Evolutionary conservation across 1,140 invertebrate genomes (phyloP), one percentile per base, ranked within the genome.

Genomic region (Venustaconcha ellipsiformis): DNA sequence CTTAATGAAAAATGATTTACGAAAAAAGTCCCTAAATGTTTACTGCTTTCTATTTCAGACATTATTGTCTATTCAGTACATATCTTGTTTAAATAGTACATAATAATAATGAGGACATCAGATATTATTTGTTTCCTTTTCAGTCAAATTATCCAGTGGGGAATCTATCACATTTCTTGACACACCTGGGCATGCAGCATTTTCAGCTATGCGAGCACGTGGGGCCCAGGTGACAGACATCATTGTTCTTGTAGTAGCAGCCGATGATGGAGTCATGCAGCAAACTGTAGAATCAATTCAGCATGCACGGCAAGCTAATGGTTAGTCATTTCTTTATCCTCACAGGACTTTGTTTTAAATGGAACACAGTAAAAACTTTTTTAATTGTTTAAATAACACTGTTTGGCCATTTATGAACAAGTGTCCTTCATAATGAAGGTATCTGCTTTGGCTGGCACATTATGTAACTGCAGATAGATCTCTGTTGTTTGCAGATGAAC

Each of bases 111-210:
- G 23, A 23, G 23, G 23, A 23, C 1, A 1, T 48, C 37, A 48
- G 6, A 2, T 48, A 8, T 1, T 0, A 4, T 12, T 15, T 14
- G 55, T 59, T 63, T 65, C 20, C 60, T 13, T 82, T 84, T 58
- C 78, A 87, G 84, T 87, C 1, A 82, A 73, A 67, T 67, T 88
- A 26, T 14, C 74, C 14, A 79, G 80, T 57, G 94, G 93, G 2
- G 93, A 95, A 64, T 92, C 87, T 65, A 94, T 99, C 57, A 99
- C 98, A 14, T 99, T 99, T 92, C 88, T 99, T 70, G 98, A 99
- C 89, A 99, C 98, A n/a, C 98, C 98, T n/a, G 98, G 98, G 0
- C 98, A 99, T 92, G 97, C 97, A 26, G 98, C 98, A 14, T 99
- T 99, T 88, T 93, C 92, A 67, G 91, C 96, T 1, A 98, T 99